phyloP scores from a whole-genome alignment of 2,113 vertebrate genomes.

The human (Homo sapiens) region GRCh38 chr9:31669501-31670000 shows the following conservation, averaged over 20 bases:
- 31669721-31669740: conserved; percentile 32
- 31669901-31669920: not conserved
- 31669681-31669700: not conserved
- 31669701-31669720: conserved; percentile 45
- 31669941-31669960: not conserved
- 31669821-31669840: conserved; percentile 7
- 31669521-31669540: not conserved
- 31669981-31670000: not conserved
- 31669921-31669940: not conserved
- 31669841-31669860: conserved; percentile 16
- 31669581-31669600: not conserved
- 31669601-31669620: not conserved
- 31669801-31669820: conserved; percentile 7
- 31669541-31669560: not conserved
- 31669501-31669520: not conserved
- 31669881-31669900: not conserved
- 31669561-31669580: not conserved
- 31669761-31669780: conserved; percentile 44
- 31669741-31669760: conserved; percentile 46
- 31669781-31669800: conserved; percentile 19
- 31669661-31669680: conserved; percentile 51
- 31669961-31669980: not conserved
- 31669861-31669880: conserved; percentile 40
- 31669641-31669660: conserved; percentile 10
- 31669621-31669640: not conserved